Evolutionary conservation across 2,888 invertebrate species (phyloP), one percentile per base, ranked within the genome.

Genomic region (Chrysomela aeneicollis): DNA sequence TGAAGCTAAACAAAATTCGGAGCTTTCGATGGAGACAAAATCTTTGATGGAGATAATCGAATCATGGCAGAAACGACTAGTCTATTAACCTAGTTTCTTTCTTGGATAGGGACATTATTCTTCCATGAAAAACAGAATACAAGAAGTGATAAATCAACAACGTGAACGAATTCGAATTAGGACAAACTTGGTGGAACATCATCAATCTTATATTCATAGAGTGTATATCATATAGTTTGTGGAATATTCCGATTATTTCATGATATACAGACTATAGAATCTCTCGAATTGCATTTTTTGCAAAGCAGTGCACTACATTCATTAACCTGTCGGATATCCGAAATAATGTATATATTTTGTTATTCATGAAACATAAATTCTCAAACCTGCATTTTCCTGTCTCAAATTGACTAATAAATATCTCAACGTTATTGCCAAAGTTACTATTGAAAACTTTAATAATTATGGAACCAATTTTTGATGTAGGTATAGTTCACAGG

Each of bases 71-170:
- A 42, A 15, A 42, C 10, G 35, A 35, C 10, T 42, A 42, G 15
- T 42, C n/a, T 42, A 15, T 42, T 15, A 42, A 42, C 42, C 42
- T 42, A 42, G 15, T 42, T 42, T 42, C 26, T 42, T n/a, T 42
- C 15, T 42, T 15, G 15, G 42, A 42, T 42, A 12, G 6, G 15
- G 3, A 42, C 42, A 15, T 42, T 42, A 42, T 42, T 42, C 42
- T 3, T 42, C 2, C 42, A 42, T 12, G 42, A 15, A 6, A n/a
- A 42, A 42, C 12, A 42, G 10, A 42, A 2, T 15, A 42, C 12
- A 42, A 3, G 12, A 15, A 15, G 42, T 15, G 12, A 42, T 42
- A 42, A 42, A 42, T 42, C 42, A 15, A 42, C 42, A 42, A 42
- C 4, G 42, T 15, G 15, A 15, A 15, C 8, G 42, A 42, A 15